These are phyloP conservation scores for Parapristionchus giblindavisi DNA, from an alignment of 2,888 invertebrate genomes.

Conservation along the genomic window DNA sequence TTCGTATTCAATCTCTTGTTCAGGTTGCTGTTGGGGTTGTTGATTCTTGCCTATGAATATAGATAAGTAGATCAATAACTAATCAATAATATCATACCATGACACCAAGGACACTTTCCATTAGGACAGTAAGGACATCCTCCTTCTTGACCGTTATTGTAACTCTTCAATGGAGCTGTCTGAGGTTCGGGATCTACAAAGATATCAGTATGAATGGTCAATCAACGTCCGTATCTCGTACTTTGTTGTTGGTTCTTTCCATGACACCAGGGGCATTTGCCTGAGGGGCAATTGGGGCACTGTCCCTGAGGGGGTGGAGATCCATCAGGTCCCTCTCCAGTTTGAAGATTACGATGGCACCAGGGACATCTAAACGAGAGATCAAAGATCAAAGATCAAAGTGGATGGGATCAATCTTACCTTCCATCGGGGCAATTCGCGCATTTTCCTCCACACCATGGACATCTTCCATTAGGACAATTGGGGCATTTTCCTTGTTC, in stretches of 20 bases:
- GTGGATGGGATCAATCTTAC: background rate
- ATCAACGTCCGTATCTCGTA: background rate
- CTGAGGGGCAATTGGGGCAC: conserved; percentile 34
- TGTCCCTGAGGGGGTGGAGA: conserved; percentile 17
- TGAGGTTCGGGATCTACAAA: conserved; percentile 15
- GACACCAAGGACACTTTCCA: conserved; percentile 39
- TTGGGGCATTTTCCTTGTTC: conserved; percentile 23
- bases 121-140: conserved; percentile 36
- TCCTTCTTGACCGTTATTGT: conserved; percentile 36
- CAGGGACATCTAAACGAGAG: conserved; percentile 32
- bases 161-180: background rate
- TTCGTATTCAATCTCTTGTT: conserved; percentile 22
- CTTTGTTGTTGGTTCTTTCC: conserved; percentile 21
- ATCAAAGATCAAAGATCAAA: background rate
- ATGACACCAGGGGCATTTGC: conserved; percentile 37
- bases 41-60: conserved; percentile 23
- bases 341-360: conserved; percentile 37
- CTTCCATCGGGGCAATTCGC: conserved; percentile 30
- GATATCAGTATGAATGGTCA: background rate
- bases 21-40: conserved; percentile 22
- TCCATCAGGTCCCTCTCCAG: conserved; percentile 23
- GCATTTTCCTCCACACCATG: conserved; percentile 36
- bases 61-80: background rate
- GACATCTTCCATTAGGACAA: conserved; percentile 32
- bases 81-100: background rate